Conservation (phyloP, 2,797 vertebrate species). For the Potorous gilbertii region DNA sequence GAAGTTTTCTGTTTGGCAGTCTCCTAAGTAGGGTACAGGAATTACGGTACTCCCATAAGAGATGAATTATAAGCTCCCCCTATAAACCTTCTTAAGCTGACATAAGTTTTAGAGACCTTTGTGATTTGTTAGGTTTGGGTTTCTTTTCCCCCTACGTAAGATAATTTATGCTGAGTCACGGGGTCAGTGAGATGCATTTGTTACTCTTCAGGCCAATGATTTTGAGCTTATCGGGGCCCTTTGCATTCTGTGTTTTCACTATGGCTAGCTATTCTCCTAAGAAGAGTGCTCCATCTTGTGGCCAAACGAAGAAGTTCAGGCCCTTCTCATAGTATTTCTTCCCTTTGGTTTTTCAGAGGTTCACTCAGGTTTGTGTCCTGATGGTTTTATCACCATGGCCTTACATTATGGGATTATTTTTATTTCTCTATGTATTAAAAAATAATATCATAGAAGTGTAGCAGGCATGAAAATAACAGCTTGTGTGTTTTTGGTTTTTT, state of each 20-base stretch:
- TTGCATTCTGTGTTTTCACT: background rate
- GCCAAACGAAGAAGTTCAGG: conserved; percentile 39
- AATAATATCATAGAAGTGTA: background rate
- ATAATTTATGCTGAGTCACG: conserved; percentile 25
- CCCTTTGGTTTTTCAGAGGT: background rate
- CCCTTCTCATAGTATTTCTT: background rate
- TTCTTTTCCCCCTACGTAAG: background rate
- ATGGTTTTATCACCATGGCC: background rate
- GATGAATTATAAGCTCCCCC: background rate
- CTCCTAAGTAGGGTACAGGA: background rate
- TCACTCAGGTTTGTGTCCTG: background rate
- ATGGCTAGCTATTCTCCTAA: conserved; percentile 32
- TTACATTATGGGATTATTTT: background rate
- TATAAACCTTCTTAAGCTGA: background rate
- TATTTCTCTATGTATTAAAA: background rate
- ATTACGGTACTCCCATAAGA: background rate
- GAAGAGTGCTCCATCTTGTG: conserved; percentile 84
- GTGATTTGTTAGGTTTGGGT: no score
- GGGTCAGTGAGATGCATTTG: conserved; percentile 14
- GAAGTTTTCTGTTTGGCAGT: background rate
- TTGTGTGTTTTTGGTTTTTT: background rate
- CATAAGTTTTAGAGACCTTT: background rate
- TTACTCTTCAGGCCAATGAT: conserved; percentile 4
- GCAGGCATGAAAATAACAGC: background rate
- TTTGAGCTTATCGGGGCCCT: conserved; percentile 40